Conservation (phyloP, 2,113 vertebrate species). For the Calidris pygmaea region DNA sequence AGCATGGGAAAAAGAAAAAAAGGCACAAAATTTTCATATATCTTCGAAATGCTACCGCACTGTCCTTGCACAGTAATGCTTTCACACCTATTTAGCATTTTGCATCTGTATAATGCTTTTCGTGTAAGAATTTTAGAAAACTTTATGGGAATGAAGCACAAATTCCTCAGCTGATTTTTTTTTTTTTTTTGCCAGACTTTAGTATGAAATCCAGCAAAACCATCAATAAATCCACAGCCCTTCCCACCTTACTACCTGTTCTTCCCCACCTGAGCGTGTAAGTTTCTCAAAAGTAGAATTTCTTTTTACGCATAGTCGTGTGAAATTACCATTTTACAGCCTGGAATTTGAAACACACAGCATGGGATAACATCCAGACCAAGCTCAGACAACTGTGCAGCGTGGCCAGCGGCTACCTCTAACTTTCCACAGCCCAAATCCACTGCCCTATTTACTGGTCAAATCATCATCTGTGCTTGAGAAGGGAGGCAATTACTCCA, state of each 20-base stretch:
- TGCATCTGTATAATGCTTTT: not conserved
- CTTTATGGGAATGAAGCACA: not conserved
- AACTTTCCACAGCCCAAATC: not conserved
- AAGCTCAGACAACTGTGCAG: not conserved
- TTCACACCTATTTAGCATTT: not conserved
- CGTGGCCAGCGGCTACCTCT: not conserved
- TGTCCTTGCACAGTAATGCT: not conserved
- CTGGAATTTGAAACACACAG: not conserved
- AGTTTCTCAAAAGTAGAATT: not conserved
- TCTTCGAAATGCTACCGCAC: not conserved
- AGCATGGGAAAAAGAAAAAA: not conserved
- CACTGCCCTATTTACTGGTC: not conserved
- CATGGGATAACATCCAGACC: not conserved
- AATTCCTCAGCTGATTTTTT: not conserved
- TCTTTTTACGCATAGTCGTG: not conserved
- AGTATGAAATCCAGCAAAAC: not conserved
- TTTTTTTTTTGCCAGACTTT: not conserved
- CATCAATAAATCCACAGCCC: not conserved
- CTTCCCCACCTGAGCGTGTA: not conserved
- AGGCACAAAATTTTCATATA: not conserved
- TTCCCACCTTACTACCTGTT: not conserved
- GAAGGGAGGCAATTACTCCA: not conserved
- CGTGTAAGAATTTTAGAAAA: not conserved
- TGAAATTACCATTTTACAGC: not conserved
- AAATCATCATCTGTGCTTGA: not conserved